phyloP scores from a whole-genome alignment of 2,888 invertebrate species.

The Alentia gelatinosa region DNA sequence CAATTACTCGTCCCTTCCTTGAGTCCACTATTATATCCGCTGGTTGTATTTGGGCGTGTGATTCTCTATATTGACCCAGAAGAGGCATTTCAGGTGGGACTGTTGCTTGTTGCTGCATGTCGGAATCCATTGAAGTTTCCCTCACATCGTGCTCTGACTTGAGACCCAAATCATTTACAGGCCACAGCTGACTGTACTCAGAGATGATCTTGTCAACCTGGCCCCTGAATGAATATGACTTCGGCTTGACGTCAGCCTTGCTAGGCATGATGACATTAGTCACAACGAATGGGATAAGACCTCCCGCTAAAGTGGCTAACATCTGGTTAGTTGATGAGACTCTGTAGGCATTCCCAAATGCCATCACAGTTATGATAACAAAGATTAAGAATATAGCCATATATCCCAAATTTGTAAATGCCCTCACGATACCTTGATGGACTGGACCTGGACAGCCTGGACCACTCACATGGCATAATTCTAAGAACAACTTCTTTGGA shows the following conservation, averaged over 20 bases:
- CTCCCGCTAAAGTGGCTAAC: slow-evolving; percentile 75
- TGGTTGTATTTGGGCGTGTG: no score
- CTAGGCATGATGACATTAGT: slow-evolving; percentile 49
- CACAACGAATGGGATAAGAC: slow-evolving; percentile 77
- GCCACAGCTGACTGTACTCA: slow-evolving; percentile 77
- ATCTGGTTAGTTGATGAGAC: slow-evolving; percentile 78
- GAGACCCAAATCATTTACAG: slow-evolving; percentile 73
- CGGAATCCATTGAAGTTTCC: no score
- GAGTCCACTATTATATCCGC: no score
- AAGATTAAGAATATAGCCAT: slow-evolving; percentile 77
- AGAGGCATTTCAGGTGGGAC: no score
- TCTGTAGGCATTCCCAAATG: slow-evolving; percentile 74
- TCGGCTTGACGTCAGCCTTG: slow-evolving; percentile 38
- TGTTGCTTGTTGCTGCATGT: no score
- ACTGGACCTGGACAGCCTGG: slow-evolving; percentile 78
- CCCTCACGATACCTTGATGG: slow-evolving; percentile 73
- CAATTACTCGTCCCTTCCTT: no score
- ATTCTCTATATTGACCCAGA: no score
- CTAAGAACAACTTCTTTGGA: slow-evolving; percentile 75
- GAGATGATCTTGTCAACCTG: slow-evolving; percentile 76
- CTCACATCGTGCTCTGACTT: no score
- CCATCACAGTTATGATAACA: slow-evolving; percentile 77
- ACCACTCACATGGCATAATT: slow-evolving; percentile 74
- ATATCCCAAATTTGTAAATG: slow-evolving; percentile 76
- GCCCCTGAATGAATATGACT: slow-evolving; percentile 73